Conservation (phyloP, 2,113 vertebrate genomes). For the Corapipo altera region DNA sequence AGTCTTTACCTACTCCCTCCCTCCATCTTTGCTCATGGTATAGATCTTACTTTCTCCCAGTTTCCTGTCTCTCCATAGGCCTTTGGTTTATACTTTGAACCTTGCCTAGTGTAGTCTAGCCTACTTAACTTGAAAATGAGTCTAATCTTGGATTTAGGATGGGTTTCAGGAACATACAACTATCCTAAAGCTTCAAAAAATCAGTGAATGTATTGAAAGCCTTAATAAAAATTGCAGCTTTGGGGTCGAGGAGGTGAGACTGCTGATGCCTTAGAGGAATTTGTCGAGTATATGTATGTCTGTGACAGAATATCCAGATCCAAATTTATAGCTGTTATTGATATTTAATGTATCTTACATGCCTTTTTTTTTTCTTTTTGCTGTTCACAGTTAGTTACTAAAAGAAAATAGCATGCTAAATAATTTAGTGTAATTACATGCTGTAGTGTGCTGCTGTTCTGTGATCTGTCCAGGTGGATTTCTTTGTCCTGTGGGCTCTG, state of each 20-base stretch:
- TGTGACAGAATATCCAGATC: background rate
- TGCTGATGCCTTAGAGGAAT: background rate
- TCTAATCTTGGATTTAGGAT: background rate
- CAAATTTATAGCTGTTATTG: background rate
- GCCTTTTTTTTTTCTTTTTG: background rate
- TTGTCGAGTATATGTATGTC: background rate
- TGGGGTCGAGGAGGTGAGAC: background rate
- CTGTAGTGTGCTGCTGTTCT: background rate
- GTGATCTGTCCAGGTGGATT: background rate
- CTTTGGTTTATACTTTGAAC: background rate
- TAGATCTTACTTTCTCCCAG: background rate
- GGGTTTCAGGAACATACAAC: background rate
- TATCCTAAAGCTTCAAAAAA: background rate
- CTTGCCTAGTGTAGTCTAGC: background rate
- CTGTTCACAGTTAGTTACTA: background rate
- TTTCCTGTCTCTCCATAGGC: background rate
- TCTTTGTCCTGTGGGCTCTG: background rate
- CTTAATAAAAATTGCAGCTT: background rate
- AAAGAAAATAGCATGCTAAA: background rate
- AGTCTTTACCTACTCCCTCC: background rate
- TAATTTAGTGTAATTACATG: background rate
- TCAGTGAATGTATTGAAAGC: background rate
- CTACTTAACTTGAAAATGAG: background rate
- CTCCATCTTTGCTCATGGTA: rapidly evolving
- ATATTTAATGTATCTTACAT: background rate